phyloP scores from a whole-genome alignment of 2,113 vertebrate genomes.

The Sinocyclocheilus anophthalmus region DNA sequence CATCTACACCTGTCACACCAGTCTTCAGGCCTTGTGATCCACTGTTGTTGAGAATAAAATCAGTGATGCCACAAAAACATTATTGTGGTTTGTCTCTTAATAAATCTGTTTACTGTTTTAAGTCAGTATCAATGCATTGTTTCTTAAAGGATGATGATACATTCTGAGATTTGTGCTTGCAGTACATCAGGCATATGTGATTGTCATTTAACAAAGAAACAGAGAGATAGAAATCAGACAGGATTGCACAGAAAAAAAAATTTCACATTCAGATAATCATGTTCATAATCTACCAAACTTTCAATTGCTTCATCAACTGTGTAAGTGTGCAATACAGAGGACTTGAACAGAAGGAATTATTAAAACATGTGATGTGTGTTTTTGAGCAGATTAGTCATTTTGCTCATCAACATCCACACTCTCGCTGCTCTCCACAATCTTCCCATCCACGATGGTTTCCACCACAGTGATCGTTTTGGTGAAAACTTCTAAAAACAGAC shows the following conservation, averaged over 20 bases:
- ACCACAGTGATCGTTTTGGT: slow-evolving; percentile 70
- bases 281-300: neutral
- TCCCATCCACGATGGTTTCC: slow-evolving; percentile 69
- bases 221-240: neutral
- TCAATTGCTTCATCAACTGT: neutral
- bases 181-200: neutral
- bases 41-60: slow-evolving; percentile 16
- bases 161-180: neutral
- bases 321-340: neutral
- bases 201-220: neutral
- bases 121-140: neutral
- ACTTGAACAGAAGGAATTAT: neutral
- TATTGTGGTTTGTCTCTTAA: neutral
- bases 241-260: neutral
- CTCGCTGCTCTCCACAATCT: slow-evolving; percentile 60
- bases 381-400: slow-evolving; percentile 52
- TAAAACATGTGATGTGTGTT: slow-evolving; percentile 27
- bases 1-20: neutral
- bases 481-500: slow-evolving; percentile 56
- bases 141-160: neutral
- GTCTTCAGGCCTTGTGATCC: neutral
- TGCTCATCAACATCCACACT: slow-evolving; percentile 62
- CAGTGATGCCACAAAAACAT: slow-evolving; percentile 10
- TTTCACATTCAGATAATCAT: neutral
- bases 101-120: neutral